Percentiles rank a stretch among this genome's conserved stretches.
These are phyloP conservation scores for Phyllotreta striolata DNA, from an alignment of 2,888 invertebrate species.

Conservation along the genomic window DNA sequence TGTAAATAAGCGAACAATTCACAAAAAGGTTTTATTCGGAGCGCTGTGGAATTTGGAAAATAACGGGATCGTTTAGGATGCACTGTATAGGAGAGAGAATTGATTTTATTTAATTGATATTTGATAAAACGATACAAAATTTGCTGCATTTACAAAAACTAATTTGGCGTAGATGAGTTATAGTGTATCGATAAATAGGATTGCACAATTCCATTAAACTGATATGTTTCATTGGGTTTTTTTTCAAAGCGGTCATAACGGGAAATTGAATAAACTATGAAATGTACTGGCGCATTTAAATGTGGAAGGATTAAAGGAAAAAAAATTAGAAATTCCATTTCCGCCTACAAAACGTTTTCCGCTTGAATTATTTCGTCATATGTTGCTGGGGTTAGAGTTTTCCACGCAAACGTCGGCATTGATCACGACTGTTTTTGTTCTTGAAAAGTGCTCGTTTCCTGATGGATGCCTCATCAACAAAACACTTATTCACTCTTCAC, in stretches of 20 bases:
- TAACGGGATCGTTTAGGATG: too few relatives aligned
- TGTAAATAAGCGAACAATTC: too few relatives aligned
- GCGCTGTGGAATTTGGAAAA: too few relatives aligned
- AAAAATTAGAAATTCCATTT: too few relatives aligned
- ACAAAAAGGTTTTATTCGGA: too few relatives aligned
- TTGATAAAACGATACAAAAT: conserved; percentile 47
- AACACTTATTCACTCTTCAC: conserved; percentile 35
- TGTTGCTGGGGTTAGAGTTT: conserved; percentile 11
- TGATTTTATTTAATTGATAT: conserved; percentile 48
- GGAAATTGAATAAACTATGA: too few relatives aligned
- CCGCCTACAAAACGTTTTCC: too few relatives aligned
- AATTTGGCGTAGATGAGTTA: conserved; percentile 39
- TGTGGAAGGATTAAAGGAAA: too few relatives aligned
- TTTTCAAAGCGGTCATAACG: conserved; percentile 1
- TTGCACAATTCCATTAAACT: conserved; percentile 6
- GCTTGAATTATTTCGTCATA: too few relatives aligned
- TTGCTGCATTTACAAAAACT: conserved; percentile 40
- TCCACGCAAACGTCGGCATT: conserved; percentile 30
- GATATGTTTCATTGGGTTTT: neutral
- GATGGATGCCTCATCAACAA: conserved; percentile 41
- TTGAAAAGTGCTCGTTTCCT: conserved; percentile 44
- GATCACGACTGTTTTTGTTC: conserved; percentile 40
- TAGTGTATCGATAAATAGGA: conserved; percentile 30
- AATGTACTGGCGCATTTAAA: too few relatives aligned
- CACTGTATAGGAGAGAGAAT: conserved; percentile 27